Evolutionary conservation across 1,140 invertebrate genomes (phyloP).

Genomic region (Drosophila triauraria): DNA sequence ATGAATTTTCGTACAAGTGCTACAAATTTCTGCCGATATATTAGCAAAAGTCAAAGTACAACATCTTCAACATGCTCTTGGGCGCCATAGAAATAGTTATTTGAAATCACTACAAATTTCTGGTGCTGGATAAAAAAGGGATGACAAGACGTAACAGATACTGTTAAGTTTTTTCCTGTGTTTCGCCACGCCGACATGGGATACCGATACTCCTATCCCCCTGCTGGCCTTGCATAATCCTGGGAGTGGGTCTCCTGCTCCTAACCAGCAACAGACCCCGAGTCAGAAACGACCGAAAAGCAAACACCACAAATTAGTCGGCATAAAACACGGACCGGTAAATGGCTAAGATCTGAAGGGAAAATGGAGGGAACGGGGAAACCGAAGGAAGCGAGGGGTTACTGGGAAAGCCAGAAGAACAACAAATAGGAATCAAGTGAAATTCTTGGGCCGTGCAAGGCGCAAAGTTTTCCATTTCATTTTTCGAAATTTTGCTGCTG

Average conservation of each 20-base stretch:
- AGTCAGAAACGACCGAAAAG: conserved; percentile 64
- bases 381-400: background rate
- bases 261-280: conserved; percentile 13
- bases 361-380: background rate
- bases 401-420: conserved; percentile 7
- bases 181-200: conserved; percentile 42
- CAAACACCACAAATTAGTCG: conserved; percentile 82
- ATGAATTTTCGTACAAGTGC: background rate
- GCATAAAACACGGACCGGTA: conserved; percentile 52
- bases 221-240: conserved; percentile 26
- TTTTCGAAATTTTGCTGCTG: conserved; percentile 28
- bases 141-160: conserved; percentile 10
- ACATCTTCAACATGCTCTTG: conserved; percentile 8
- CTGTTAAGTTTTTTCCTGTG: conserved; percentile 32
- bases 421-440: conserved; percentile 56
- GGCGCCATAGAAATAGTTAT: background rate
- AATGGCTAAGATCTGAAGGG: conserved; percentile 32
- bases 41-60: background rate
- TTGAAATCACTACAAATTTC: background rate
- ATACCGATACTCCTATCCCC: conserved; percentile 57
- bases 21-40: background rate
- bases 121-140: conserved; percentile 6
- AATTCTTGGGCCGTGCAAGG: conserved; percentile 40
- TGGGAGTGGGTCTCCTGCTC: background rate
- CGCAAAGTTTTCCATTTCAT: conserved; percentile 54